These are phyloP conservation scores for Nycticebus coucang DNA, from an alignment of 2,113 vertebrate species.

Conservation along the genomic window DNA sequence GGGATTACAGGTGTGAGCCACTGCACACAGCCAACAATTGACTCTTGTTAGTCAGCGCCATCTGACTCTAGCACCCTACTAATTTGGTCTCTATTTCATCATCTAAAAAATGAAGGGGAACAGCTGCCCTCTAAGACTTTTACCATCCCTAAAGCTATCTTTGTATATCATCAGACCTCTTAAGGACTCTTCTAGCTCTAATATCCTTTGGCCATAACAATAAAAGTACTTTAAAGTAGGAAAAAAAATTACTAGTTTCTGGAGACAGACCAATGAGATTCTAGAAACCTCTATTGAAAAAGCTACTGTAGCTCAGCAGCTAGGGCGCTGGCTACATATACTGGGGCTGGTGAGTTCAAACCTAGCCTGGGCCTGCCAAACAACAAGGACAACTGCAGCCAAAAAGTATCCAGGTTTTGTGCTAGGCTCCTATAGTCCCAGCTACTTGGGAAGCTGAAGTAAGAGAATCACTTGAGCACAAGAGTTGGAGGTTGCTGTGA, in stretches of 20 bases:
- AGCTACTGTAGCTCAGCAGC: not conserved
- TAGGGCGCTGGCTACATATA: no score
- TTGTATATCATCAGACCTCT: not conserved
- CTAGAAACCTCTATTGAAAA: not conserved
- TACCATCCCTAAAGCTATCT: not conserved
- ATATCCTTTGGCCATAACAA: not conserved
- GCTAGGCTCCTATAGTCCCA: no score
- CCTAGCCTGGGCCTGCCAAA: no score
- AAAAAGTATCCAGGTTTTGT: no score
- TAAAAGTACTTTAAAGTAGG: not conserved
- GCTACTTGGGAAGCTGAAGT: no score
- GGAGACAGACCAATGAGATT: not conserved
- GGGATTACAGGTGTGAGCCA: no score
- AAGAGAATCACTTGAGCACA: no score
- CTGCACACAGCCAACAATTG: not conserved
- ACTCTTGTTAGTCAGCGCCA: not conserved
- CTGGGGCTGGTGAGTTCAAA: no score
- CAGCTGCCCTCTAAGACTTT: not conserved
- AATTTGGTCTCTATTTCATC: not conserved
- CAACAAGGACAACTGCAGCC: no score
- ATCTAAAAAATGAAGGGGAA: constrained; percentile 20
- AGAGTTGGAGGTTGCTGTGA: no score
- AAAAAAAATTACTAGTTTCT: not conserved
- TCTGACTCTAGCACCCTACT: not conserved
- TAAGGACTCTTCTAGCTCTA: not conserved